These are phyloP conservation scores for Pseudopodoces humilis DNA, from an alignment of 2,113 vertebrate species.

Conservation along the genomic window DNA sequence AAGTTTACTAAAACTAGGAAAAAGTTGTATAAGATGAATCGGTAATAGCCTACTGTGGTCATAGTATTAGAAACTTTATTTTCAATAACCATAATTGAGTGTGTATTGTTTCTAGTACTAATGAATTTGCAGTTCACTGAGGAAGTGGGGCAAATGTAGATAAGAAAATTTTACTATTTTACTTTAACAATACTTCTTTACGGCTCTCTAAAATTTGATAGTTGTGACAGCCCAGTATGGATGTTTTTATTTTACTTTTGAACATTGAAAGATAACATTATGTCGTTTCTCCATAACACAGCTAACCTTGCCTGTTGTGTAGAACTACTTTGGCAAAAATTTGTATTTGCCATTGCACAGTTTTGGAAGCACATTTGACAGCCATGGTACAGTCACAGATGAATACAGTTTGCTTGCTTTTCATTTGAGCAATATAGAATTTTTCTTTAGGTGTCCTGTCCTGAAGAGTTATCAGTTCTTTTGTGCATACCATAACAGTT, in stretches of 20 bases:
- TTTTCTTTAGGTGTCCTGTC: background rate
- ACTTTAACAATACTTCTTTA: background rate
- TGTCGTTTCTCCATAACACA: background rate
- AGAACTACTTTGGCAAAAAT: background rate
- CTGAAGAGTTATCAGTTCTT: background rate
- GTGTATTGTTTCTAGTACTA: background rate
- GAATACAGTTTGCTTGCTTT: background rate
- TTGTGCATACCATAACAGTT: background rate
- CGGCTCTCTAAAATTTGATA: background rate
- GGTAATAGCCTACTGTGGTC: background rate
- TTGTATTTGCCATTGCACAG: background rate
- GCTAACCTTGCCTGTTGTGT: background rate
- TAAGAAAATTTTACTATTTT: background rate
- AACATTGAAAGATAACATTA: background rate
- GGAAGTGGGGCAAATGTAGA: background rate
- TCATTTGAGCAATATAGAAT: background rate
- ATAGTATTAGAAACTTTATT: background rate
- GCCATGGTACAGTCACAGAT: background rate
- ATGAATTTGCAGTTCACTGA: background rate
- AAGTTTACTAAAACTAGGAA: accelerated
- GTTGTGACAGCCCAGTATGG: background rate
- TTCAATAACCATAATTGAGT: background rate
- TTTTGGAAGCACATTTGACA: background rate
- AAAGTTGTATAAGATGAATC: background rate
- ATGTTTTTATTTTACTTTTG: background rate